phyloP scores from a whole-genome alignment of 2,888 invertebrate genomes.

The Agrochola lota region DNA sequence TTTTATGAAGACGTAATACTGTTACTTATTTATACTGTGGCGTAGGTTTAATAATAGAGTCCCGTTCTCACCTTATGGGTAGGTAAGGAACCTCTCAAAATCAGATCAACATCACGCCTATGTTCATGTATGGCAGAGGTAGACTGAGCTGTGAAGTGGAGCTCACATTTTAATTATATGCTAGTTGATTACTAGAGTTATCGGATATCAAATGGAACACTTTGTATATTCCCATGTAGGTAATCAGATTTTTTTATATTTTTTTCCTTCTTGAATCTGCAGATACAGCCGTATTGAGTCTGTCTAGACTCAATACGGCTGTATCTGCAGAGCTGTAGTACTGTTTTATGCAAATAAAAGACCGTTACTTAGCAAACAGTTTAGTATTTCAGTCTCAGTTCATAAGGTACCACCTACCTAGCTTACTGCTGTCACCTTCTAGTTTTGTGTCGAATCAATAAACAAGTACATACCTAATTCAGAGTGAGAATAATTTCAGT shows the following conservation, averaged over 20 bases:
- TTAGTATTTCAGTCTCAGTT: neutral
- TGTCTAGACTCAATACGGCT: too few species aligned
- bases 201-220: too few species aligned
- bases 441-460: neutral
- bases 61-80: neutral
- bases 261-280: neutral
- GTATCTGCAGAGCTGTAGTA: neutral
- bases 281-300: neutral
- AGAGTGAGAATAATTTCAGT: neutral
- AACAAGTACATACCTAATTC: neutral
- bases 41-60: neutral
- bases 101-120: neutral
- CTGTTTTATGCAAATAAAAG: slow-evolving; percentile 1
- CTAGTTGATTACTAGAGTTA: too few species aligned
- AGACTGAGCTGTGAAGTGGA: neutral
- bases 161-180: neutral
- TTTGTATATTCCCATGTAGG: too few species aligned
- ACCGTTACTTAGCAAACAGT: neutral
- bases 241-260: too few species aligned
- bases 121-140: neutral
- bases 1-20: too few species aligned
- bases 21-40: too few species aligned
- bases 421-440: neutral
- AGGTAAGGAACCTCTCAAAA: neutral
- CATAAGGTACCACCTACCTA: neutral